Percentiles rank a stretch among this genome's conserved stretches.
Evolutionary conservation across 1,140 invertebrate species (phyloP).

Genomic region (Plectus sambesii): DNA sequence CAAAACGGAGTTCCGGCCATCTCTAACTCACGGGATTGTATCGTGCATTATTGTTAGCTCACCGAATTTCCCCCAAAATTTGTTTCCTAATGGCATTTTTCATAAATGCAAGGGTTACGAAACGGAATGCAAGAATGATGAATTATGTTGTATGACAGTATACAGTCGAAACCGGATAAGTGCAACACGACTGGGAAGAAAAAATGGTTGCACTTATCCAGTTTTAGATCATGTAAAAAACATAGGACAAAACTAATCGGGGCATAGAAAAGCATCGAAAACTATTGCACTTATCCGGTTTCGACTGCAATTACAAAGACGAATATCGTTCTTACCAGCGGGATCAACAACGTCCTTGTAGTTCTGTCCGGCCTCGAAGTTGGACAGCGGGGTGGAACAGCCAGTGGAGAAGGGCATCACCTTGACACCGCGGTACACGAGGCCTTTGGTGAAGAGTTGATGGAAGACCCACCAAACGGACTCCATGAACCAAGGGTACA

Average conservation of each 20-base stretch:
- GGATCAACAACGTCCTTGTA: conserved; percentile 97
- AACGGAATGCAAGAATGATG: no score
- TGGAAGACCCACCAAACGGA: conserved; percentile 98
- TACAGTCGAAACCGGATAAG: no score
- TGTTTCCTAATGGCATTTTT: no score
- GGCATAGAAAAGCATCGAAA: conserved; percentile 15
- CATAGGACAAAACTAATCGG: no score
- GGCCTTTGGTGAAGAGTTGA: conserved; percentile 80
- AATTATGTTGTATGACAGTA: no score
- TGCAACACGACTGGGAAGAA: conserved; percentile 12
- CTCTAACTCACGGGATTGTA: no score
- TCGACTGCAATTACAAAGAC: no score
- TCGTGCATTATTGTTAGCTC: no score
- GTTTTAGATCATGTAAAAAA: no score
- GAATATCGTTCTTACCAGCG: conserved; percentile 62
- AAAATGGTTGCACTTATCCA: conserved; percentile 26
- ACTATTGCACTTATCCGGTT: no score
- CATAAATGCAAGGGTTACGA: no score
- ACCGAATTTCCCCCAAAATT: no score
- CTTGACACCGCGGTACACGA: conserved; percentile 88
- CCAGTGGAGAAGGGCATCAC: conserved; percentile 98
- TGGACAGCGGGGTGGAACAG: conserved; percentile 91
- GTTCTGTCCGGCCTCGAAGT: conserved; percentile 97
- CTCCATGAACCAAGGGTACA: conserved; percentile 99
- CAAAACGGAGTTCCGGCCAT: background rate